A percentile compares a stretch with the other conserved stretches of the same genome.
Conservation (phyloP, 2,797 vertebrate genomes). For the Megaceryle alcyon region DNA sequence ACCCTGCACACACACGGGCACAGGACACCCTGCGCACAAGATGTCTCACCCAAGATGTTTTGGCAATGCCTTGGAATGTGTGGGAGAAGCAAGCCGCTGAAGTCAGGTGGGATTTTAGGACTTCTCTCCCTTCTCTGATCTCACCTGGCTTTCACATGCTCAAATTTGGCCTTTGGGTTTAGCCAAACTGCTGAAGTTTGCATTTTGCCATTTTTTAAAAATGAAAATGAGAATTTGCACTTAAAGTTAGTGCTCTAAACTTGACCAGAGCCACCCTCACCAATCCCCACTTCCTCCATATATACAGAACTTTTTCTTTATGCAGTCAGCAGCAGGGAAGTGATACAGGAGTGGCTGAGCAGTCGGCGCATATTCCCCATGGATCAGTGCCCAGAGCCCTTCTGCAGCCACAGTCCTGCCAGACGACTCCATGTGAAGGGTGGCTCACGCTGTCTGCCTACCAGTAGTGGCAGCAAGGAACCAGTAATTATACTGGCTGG, state of each 20-base stretch:
- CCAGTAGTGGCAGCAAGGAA: conserved; percentile 22
- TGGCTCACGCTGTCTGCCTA: conserved; percentile 24
- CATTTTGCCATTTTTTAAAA: not conserved
- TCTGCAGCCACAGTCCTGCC: not conserved
- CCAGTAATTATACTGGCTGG: conserved; percentile 46
- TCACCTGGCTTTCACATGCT: not conserved
- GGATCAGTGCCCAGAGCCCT: conserved; percentile 15
- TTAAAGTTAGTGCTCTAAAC: not conserved
- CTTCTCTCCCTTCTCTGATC: not conserved
- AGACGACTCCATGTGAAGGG: conserved; percentile 28
- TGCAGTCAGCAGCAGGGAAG: not conserved
- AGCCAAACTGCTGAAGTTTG: not conserved
- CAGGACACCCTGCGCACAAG: fast-evolving
- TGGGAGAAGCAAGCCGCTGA: not conserved
- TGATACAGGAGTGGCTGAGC: not conserved
- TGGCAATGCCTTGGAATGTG: not conserved
- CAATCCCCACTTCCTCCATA: not conserved
- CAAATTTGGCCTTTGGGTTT: not conserved
- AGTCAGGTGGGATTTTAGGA: not conserved
- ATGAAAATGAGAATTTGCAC: not conserved
- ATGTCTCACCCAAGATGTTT: not conserved
- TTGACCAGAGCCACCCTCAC: not conserved
- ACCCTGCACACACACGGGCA: no score
- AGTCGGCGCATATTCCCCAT: not conserved
- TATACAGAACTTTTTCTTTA: not conserved